Conservation (phyloP, 2,888 invertebrate genomes). For the Enchytraeus crypticus region DNA sequence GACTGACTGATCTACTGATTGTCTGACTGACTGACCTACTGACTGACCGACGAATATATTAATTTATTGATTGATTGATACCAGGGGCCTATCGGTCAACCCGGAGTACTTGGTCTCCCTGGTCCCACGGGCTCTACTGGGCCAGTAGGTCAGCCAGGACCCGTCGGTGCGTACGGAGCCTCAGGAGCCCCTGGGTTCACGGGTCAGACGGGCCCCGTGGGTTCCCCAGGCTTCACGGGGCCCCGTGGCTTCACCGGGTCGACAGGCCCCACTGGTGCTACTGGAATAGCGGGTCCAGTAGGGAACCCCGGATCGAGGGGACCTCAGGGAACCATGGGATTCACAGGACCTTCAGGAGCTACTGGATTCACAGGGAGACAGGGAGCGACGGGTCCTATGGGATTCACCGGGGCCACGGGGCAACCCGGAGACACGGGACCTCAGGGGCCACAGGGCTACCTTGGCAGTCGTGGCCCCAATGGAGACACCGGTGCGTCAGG, state of each 20-base stretch:
- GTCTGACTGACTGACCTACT: no score
- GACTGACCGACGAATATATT: no score
- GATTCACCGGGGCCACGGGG: conserved; percentile 6
- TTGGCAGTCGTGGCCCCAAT: neutral
- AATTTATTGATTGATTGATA: neutral
- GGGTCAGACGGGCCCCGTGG: conserved; percentile 71
- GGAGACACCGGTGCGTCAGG: conserved; percentile 3
- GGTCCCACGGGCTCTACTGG: conserved; percentile 5
- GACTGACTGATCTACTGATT: no score
- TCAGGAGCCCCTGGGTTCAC: conserved; percentile 16
- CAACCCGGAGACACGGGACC: conserved; percentile 1
- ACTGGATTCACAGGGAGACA: conserved; percentile 1
- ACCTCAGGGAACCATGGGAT: conserved; percentile 17
- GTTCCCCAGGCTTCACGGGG: conserved; percentile 52
- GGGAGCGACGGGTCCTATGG: neutral
- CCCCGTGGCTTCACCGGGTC: conserved; percentile 50
- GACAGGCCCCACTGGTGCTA: conserved; percentile 6
- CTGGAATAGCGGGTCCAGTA: neutral
- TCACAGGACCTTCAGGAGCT: conserved; percentile 9
- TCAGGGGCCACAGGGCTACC: neutral
- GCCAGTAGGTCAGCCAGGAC: neutral
- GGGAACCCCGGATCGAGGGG: conserved; percentile 16
- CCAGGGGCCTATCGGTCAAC: conserved; percentile 7
- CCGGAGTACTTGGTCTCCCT: conserved; percentile 16
- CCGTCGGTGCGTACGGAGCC: conserved; percentile 9